Evolutionary conservation across 2,888 invertebrate species (phyloP).

Genomic region (Spodoptera picta): DNA sequence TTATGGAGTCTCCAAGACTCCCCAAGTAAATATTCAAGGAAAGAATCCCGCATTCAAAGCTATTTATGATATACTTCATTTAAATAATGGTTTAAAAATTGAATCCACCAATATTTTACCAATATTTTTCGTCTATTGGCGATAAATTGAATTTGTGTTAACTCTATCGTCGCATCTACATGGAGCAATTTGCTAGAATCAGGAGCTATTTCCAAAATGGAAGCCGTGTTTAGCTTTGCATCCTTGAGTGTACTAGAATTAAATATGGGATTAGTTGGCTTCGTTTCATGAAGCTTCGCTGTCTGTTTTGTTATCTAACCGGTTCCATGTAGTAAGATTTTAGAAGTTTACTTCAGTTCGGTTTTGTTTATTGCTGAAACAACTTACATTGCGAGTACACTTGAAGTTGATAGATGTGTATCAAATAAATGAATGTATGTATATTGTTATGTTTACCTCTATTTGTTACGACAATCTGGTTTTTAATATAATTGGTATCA

Average conservation of each 20-base stretch:
- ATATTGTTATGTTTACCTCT: too few relatives aligned
- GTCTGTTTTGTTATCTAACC: background rate
- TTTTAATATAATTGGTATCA: too few relatives aligned
- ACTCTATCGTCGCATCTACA: constrained; percentile 39
- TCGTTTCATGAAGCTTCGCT: constrained; percentile 3
- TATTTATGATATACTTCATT: constrained; percentile 25
- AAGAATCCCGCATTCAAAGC: too few relatives aligned
- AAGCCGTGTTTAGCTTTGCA: constrained; percentile 36
- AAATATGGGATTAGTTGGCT: constrained; percentile 27
- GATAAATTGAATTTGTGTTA: constrained; percentile 49
- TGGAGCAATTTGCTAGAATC: constrained; percentile 32
- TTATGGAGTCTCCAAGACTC: too few relatives aligned
- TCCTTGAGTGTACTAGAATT: constrained; percentile 19
- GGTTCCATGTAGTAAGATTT: background rate
- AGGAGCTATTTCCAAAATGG: constrained; percentile 22
- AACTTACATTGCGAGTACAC: too few relatives aligned
- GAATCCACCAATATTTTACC: constrained; percentile 35
- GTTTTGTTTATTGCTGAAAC: too few relatives aligned
- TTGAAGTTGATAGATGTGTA: too few relatives aligned
- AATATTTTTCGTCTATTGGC: constrained; percentile 48
- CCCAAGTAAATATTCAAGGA: too few relatives aligned
- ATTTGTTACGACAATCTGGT: too few relatives aligned
- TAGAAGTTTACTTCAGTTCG: background rate
- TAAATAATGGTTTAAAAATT: constrained; percentile 44
- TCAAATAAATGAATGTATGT: too few relatives aligned